phyloP scores from a whole-genome alignment of 30 jellyfish, hydroid and myxozoan genomes.

The Turritopsis rubra region DNA sequence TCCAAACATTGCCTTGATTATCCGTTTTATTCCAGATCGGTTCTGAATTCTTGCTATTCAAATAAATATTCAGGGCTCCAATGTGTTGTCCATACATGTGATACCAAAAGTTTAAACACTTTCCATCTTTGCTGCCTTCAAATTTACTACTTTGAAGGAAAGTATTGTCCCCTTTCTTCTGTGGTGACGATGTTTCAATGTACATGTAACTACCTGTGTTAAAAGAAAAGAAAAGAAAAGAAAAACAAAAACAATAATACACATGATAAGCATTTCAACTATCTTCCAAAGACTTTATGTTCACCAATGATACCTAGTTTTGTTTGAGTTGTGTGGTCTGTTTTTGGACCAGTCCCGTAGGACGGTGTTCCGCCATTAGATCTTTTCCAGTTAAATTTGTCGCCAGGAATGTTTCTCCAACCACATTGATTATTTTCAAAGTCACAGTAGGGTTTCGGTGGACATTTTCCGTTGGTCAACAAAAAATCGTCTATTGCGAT shows the following conservation, averaged over 20 bases:
- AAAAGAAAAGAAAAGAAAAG: conserved; percentile 24
- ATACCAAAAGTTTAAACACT: conserved; percentile 88
- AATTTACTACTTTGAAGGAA: conserved; percentile 51
- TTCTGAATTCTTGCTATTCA: conserved; percentile 31
- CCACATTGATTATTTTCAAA: conserved; percentile 73
- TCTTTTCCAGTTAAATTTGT: conserved; percentile 84
- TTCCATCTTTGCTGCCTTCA: conserved; percentile 42
- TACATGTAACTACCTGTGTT: conserved; percentile 65
- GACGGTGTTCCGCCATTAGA: conserved; percentile 96
- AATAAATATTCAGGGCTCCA: conserved; percentile 71
- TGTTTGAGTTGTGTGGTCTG: conserved; percentile 98
- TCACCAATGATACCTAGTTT: conserved; percentile 45
- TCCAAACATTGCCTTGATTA: conserved; percentile 91
- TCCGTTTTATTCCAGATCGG: conserved; percentile 91
- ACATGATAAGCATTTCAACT: neutral
- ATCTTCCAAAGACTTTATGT: neutral
- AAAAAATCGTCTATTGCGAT: conserved; percentile 86
- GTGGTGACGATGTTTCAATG: conserved; percentile 89
- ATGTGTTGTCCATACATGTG: conserved; percentile 88
- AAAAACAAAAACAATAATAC: neutral
- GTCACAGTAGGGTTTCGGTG: conserved; percentile 72
- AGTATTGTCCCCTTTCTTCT: conserved; percentile 75
- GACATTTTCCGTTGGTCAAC: conserved; percentile 58
- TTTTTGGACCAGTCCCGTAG: conserved; percentile 93
- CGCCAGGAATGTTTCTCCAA: conserved; percentile 69